Conservation (phyloP, 2,797 vertebrate species). For the Antennarius maculatus region DNA sequence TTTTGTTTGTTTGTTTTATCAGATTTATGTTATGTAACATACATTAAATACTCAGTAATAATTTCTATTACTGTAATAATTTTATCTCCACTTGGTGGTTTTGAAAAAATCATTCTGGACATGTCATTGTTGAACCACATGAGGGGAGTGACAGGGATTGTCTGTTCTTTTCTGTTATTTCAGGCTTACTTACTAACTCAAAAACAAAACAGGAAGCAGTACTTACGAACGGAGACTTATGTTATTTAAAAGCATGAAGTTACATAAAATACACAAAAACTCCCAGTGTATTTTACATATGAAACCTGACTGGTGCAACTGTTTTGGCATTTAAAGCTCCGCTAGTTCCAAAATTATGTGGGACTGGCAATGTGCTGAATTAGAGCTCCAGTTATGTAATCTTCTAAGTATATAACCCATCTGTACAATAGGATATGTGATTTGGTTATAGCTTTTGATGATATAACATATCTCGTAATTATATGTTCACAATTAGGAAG, state of each 20-base stretch:
- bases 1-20: too few relatives aligned
- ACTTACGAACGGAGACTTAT: not conserved
- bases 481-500: too few relatives aligned
- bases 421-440: too few relatives aligned
- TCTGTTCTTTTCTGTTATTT: not conserved
- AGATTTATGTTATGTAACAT: too few relatives aligned
- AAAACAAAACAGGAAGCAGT: not conserved
- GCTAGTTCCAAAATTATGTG: conserved; percentile 29
- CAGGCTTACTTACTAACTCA: not conserved
- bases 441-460: too few relatives aligned
- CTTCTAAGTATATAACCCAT: too few relatives aligned
- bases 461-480: too few relatives aligned
- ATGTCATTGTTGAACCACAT: not conserved
- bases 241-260: conserved; percentile 1
- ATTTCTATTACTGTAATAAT: too few relatives aligned
- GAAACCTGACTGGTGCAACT: conserved; percentile 16
- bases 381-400: not conserved
- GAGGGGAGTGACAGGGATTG: not conserved
- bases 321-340: conserved; percentile 33
- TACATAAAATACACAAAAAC: not conserved
- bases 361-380: conserved; percentile 20
- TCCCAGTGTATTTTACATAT: conserved; percentile 3
- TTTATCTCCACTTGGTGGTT: too few relatives aligned
- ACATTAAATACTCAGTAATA: too few relatives aligned
- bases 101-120: not conserved